Base-by-base conservation (phyloP, 2,797 vertebrate species). In the Mycteria americana region DNA sequence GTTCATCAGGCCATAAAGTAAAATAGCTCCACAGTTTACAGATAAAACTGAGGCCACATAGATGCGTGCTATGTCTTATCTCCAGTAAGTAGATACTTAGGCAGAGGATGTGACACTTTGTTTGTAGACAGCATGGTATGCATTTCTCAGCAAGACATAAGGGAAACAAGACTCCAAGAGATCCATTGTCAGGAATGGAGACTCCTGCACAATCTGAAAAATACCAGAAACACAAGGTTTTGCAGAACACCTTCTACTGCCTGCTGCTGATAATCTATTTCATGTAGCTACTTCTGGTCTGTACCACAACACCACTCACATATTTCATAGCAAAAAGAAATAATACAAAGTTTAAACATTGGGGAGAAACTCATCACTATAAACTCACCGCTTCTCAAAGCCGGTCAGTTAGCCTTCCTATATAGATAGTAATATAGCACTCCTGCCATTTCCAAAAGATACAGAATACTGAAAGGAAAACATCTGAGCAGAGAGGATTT, bases 111-210 rank as follows among this genome's bases (percentile, higher is more conserved):
- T 99, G 97, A 99, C 98, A 92, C 99, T 99, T 98, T 99, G 99
- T 97, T 99, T 99, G 97, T 99, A 99, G 97, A 99, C 99, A 53
- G 99, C 99, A 70, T 99, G 99, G 98, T 99, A 99, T 53, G 99
- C 99, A 86, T 99, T 99, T 96, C 99, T 98, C 97, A 99, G 98
- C 98, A 99, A 98, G 95, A 99, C 99, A 2, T 99, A 99, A 24
- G 99, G 99, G 98, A 99, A 99, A 87, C 99, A 99, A 80, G 99
- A 99, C 97, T 99, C 99, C 98, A 99, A 98, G 97, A 99, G 98
- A 97, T 99, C 99, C 99, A 99, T 99, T 64, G 99, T 99, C 89
- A 99, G 98, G 98, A 99, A 99, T 1, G 99, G 99, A 69, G 99
- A 99, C 98, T 99, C 99, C 98, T 99, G 99, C 85, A 99, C 99